These are phyloP conservation scores for Megaceryle torquata DNA, from an alignment of 2,113 vertebrate genomes.

Conservation along the genomic window DNA sequence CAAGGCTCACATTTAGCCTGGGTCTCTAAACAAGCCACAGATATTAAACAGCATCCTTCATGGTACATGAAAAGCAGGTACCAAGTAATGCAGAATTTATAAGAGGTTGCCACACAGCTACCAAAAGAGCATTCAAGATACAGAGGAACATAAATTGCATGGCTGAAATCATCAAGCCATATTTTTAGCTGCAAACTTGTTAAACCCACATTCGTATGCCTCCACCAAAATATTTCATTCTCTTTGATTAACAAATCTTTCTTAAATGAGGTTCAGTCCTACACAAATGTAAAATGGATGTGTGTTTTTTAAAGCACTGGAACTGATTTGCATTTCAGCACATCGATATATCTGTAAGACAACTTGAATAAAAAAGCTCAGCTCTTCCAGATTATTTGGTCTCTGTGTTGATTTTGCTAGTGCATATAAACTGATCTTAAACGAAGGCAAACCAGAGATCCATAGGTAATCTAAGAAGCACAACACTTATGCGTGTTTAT, in stretches of 20 bases:
- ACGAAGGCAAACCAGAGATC: slow-evolving; percentile 28
- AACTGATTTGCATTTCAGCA: slow-evolving; percentile 18
- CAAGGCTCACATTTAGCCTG: background rate
- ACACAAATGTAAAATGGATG: slow-evolving; percentile 47
- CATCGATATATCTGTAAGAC: background rate
- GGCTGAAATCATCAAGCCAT: slow-evolving; percentile 3
- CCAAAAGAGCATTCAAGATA: background rate
- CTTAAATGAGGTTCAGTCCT: slow-evolving; percentile 58
- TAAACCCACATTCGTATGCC: slow-evolving; percentile 68
- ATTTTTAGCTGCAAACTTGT: slow-evolving; percentile 64
- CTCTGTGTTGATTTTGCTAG: slow-evolving; percentile 22
- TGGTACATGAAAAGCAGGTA: background rate
- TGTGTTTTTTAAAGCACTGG: slow-evolving; percentile 37
- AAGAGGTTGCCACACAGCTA: background rate
- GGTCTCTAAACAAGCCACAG: background rate
- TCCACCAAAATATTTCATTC: slow-evolving; percentile 75
- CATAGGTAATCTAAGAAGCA: slow-evolving; percentile 45
- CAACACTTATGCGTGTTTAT: slow-evolving; percentile 70
- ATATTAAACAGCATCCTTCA: background rate
- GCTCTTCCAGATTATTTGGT: background rate
- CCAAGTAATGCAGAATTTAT: background rate
- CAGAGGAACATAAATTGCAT: background rate
- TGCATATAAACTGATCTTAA: background rate
- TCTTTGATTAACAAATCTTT: slow-evolving; percentile 77
- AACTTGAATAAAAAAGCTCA: background rate